phyloP scores from a whole-genome alignment of 2,888 invertebrate genomes.

The Cheilosia grossa region DNA sequence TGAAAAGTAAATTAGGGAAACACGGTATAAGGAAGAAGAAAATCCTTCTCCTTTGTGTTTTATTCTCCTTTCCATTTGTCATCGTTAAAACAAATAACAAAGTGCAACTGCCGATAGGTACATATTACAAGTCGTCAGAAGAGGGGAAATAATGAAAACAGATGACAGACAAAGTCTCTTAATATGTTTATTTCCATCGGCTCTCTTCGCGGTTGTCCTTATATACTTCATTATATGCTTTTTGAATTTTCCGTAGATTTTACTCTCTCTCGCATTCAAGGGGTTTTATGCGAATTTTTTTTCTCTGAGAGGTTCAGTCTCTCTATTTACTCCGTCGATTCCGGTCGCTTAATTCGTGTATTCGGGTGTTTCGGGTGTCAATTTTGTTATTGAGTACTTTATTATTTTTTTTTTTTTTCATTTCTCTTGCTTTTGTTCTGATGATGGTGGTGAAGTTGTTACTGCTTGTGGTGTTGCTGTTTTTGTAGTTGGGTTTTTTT shows the following conservation, averaged over 20 bases:
- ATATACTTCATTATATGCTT: slow-evolving; percentile 31
- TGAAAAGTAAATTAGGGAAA: slow-evolving; percentile 55
- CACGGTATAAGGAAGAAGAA: slow-evolving; percentile 8
- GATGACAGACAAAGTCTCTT: slow-evolving; percentile 53
- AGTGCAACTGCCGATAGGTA: slow-evolving; percentile 9
- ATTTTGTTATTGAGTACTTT: slow-evolving; percentile 70
- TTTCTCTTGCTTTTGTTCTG: slow-evolving; percentile 73
- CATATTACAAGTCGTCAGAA: neutral
- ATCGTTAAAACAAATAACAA: neutral
- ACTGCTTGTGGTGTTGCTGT: slow-evolving; percentile 48
- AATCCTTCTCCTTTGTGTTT: neutral
- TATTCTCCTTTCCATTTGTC: neutral
- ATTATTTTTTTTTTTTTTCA: slow-evolving; percentile 65
- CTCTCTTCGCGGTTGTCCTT: slow-evolving; percentile 17
- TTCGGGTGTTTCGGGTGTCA: slow-evolving; percentile 74
- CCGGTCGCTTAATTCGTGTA: slow-evolving; percentile 74
- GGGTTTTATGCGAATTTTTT: slow-evolving; percentile 74
- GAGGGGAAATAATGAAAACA: slow-evolving; percentile 59
- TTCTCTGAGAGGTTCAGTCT: slow-evolving; percentile 75
- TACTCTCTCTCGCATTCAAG: slow-evolving; percentile 67
- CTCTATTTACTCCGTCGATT: slow-evolving; percentile 75
- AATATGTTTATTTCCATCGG: neutral
- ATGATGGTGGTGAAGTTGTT: slow-evolving; percentile 72
- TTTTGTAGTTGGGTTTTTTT: slow-evolving; percentile 24
- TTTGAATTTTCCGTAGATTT: slow-evolving; percentile 3